These are phyloP conservation scores for Harlomillsia oculata DNA, from an alignment of 1,140 invertebrate species.

Conservation along the genomic window DNA sequence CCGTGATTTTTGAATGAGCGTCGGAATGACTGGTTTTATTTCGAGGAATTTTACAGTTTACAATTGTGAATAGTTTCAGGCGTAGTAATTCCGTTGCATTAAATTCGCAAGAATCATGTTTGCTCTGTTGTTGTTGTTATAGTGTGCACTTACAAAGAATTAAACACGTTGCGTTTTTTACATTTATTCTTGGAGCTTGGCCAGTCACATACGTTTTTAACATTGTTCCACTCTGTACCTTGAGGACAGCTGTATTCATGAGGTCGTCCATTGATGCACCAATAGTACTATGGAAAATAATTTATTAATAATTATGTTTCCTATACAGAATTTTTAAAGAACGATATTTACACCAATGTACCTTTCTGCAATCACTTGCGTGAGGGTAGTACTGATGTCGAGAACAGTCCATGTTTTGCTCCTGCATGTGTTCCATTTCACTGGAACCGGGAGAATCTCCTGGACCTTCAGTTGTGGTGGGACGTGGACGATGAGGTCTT, in stretches of 20 bases:
- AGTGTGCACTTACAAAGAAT: neutral
- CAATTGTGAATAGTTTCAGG: too few relatives aligned
- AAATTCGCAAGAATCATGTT: too few relatives aligned
- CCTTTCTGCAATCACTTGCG: slow-evolving; percentile 22
- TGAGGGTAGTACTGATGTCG: slow-evolving; percentile 22
- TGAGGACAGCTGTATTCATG: slow-evolving; percentile 54
- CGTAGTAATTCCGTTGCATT: too few relatives aligned
- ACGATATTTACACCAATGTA: neutral
- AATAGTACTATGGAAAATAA: slow-evolving; percentile 57
- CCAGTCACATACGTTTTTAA: slow-evolving; percentile 64
- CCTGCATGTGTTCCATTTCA: neutral
- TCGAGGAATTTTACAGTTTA: too few relatives aligned
- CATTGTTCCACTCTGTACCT: slow-evolving; percentile 62
- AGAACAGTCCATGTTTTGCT: neutral
- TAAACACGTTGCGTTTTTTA: neutral
- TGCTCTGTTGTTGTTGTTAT: too few relatives aligned
- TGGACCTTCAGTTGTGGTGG: neutral
- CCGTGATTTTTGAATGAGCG: too few relatives aligned
- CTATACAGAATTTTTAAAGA: neutral
- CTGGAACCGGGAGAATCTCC: neutral
- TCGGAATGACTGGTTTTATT: too few relatives aligned
- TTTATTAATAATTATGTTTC: slow-evolving; percentile 15
- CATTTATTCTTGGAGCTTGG: slow-evolving; percentile 42
- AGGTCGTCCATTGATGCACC: slow-evolving; percentile 63
- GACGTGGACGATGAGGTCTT: neutral